phyloP scores from a whole-genome alignment of 1,140 invertebrate genomes.

The Procambarus virginalis region DNA sequence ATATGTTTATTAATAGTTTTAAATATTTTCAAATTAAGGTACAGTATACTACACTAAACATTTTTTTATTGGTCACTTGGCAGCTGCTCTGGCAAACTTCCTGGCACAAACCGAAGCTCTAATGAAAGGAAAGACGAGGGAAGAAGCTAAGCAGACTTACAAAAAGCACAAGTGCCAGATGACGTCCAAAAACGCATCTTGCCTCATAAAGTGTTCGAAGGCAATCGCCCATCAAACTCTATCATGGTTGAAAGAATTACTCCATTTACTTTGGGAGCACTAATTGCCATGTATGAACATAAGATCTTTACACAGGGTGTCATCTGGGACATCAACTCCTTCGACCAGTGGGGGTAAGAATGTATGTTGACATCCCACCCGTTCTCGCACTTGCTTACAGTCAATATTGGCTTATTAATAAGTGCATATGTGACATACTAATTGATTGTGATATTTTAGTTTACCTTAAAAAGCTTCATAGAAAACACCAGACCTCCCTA shows the following conservation, averaged over 20 bases:
- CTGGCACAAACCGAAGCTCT: constrained; percentile 98
- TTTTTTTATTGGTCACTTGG: neutral
- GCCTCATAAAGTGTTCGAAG: constrained; percentile 84
- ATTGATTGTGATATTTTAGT: too few species aligned
- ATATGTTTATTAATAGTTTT: too few species aligned
- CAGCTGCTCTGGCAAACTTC: constrained; percentile 85
- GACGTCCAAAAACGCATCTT: constrained; percentile 75
- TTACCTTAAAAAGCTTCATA: too few species aligned
- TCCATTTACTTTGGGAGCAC: constrained; percentile 93
- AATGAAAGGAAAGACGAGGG: constrained; percentile 90
- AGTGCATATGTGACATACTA: too few species aligned
- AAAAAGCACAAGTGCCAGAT: constrained; percentile 73
- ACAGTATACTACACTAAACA: neutral
- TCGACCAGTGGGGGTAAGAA: constrained; percentile 97
- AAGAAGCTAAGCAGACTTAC: constrained; percentile 77
- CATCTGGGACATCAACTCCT: constrained; percentile 99
- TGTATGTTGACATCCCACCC: constrained; percentile 64
- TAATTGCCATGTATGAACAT: constrained; percentile 99
- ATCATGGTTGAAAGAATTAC: constrained; percentile 95
- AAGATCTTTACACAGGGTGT: constrained; percentile 99
- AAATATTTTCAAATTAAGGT: too few species aligned
- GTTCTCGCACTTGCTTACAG: constrained; percentile 88
- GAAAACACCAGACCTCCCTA: too few species aligned
- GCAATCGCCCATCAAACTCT: constrained; percentile 98
- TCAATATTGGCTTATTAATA: too few species aligned